These are phyloP conservation scores for Pogonophryne albipinna DNA, from an alignment of 2,797 vertebrate species.

Conservation along the genomic window DNA sequence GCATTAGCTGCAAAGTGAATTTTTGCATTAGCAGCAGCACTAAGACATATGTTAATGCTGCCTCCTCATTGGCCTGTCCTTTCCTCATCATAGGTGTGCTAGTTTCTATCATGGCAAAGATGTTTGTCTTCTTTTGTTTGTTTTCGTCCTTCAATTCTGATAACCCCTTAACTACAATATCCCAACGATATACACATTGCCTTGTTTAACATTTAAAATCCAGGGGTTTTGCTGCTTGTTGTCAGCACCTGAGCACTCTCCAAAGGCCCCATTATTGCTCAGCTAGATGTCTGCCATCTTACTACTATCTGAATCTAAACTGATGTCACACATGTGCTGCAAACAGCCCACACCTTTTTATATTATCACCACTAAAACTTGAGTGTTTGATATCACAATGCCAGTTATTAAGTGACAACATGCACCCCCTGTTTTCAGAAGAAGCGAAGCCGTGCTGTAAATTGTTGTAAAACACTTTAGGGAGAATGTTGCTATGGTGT, in stretches of 20 bases:
- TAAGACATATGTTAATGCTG: slow-evolving; percentile 9
- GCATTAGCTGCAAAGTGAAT: not conserved
- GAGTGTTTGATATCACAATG: not conserved
- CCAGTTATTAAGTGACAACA: slow-evolving; percentile 10
- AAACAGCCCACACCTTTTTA: not conserved
- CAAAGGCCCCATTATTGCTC: slow-evolving; percentile 7
- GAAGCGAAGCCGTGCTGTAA: slow-evolving; percentile 9
- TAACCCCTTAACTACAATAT: not conserved
- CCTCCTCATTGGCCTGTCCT: not conserved
- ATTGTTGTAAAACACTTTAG: not conserved
- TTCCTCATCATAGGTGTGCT: not conserved
- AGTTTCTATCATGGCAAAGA: not conserved
- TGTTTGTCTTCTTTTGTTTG: slow-evolving; percentile 1
- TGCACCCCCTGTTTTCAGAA: not conserved
- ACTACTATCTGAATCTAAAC: not conserved
- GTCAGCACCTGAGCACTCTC: not conserved
- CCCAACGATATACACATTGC: not conserved
- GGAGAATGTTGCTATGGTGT: slow-evolving; percentile 4
- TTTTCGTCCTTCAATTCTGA: not conserved
- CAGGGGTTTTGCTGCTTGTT: not conserved
- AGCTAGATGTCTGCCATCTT: slow-evolving; percentile 2
- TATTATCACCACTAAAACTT: not conserved
- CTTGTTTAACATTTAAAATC: slow-evolving; percentile 6
- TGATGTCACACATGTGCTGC: slow-evolving; percentile 16
- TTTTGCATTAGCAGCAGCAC: slow-evolving; percentile 3